Base-by-base conservation (phyloP, 2,113 vertebrate species). In the Alces alces region DNA sequence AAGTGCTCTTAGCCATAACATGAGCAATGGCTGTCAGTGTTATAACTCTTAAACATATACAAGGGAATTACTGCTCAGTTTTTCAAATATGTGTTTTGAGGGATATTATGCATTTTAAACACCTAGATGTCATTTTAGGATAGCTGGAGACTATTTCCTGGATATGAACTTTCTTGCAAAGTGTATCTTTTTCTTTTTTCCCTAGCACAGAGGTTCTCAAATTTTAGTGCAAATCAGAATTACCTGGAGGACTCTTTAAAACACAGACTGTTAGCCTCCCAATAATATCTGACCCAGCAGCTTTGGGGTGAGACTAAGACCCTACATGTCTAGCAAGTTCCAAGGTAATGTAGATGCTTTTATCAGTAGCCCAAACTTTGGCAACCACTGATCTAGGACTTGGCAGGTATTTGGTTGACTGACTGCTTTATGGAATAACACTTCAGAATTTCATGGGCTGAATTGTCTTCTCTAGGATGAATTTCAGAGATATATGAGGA, bases 401-500 rank as follows among this genome's bases (percentile, higher is more conserved):
- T 92, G 21, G 50, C 36, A 91, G n/a, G 21, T 11, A 36, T 60
- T 93, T 83, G 61, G 23, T 92, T 78, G 64, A 33, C 8, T 17
- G 39, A 93, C 9, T 13, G 57, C 7, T 16, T 84, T 90, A n/a
- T 10, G 45, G 33, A 93, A 78, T 73, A 66, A 64, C 14, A 25
- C 5, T 28, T 80, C n/a, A 91, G 39, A 96, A 85, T 82, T 80
- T 25, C 70, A 88, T n/a, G 16, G 61, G 3, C 60, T 78, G 39
- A 13, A 21, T 6, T 95, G 39, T 89, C 0, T 94, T 93, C 92
- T 86, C 17, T 64, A 99, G 99, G 99, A 99, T 95, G 98, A 99
- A 89, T 99, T 98, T 96, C 97, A 98, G 89, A 98, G 66, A 61
- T 98, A 98, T 9, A 97, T 47, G 1, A 43, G 55, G 70, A 99